A percentile compares a stretch with the other conserved stretches of the same genome.
Evolutionary conservation across 2,797 vertebrate species (phyloP).

Genomic region (Macroramphosus scolopax): DNA sequence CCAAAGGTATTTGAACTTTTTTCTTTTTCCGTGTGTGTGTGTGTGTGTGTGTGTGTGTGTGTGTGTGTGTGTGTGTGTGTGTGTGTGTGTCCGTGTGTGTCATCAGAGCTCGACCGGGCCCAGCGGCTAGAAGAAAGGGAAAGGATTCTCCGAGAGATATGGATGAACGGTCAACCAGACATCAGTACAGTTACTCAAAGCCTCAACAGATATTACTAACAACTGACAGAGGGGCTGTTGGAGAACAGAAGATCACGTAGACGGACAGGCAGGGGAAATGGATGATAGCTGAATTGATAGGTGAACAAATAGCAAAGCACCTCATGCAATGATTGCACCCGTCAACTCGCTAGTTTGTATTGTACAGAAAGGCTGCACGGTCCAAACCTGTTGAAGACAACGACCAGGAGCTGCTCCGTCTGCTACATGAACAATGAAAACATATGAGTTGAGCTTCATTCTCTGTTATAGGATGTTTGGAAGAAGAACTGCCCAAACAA

Average conservation of each 20-base stretch:
- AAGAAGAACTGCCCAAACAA: neutral
- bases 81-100: slow-evolving; percentile 17
- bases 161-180: slow-evolving; percentile 93
- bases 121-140: slow-evolving; percentile 87
- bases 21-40: slow-evolving; percentile 2
- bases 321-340: no score
- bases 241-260: neutral
- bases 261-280: neutral
- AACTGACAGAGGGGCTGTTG: neutral
- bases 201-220: slow-evolving; percentile 91
- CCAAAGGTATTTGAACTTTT: slow-evolving; percentile 1
- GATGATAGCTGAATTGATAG: no score
- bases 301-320: slow-evolving; percentile 5
- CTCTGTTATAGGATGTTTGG: slow-evolving; percentile 1
- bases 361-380: slow-evolving; percentile 17
- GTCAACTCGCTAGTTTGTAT: slow-evolving; percentile 1
- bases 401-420: slow-evolving; percentile 1
- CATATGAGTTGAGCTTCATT: no score
- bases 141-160: slow-evolving; percentile 87
- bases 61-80: slow-evolving; percentile 12
- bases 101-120: slow-evolving; percentile 81
- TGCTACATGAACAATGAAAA: no score
- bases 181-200: slow-evolving; percentile 85
- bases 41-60: slow-evolving; percentile 27
- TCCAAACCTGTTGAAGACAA: slow-evolving; percentile 13